phyloP scores from a whole-genome alignment of 2,888 invertebrate genomes.

The Diaperis boleti region DNA sequence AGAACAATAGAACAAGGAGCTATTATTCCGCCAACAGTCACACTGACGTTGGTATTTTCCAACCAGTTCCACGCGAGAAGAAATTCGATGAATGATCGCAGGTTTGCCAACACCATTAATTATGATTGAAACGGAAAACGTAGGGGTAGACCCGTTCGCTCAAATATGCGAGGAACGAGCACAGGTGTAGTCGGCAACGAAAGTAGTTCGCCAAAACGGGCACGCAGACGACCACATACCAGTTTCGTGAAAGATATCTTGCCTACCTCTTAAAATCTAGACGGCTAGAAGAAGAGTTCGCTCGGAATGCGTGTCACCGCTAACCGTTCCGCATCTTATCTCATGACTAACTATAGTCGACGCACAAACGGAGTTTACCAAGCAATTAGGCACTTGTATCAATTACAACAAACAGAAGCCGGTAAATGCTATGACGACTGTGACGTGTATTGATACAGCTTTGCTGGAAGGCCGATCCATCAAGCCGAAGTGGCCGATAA shows the following conservation, averaged over 20 bases:
- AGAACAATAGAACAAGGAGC: conserved; percentile 28
- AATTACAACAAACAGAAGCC: neutral
- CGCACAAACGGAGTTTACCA: no score
- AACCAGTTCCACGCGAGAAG: conserved; percentile 1
- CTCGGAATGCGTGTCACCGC: neutral
- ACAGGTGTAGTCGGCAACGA: conserved; percentile 27
- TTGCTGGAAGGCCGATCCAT: no score
- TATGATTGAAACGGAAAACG: conserved; percentile 30
- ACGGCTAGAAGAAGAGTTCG: neutral
- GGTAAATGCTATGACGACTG: neutral
- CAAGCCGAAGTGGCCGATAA: no score
- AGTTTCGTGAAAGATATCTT: conserved; percentile 18
- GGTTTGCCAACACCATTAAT: conserved; percentile 4
- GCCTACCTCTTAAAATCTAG: conserved; percentile 10
- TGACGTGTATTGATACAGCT: no score
- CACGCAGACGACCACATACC: conserved; percentile 26
- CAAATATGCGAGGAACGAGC: conserved; percentile 29
- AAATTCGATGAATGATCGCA: neutral
- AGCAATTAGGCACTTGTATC: neutral
- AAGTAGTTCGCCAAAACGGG: conserved; percentile 34
- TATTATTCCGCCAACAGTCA: conserved; percentile 23
- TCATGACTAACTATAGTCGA: no score
- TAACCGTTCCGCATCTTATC: no score
- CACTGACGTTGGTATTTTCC: conserved; percentile 10
- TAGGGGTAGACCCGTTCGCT: conserved; percentile 29